A percentile compares a stretch with the other conserved stretches of the same genome.
These are phyloP conservation scores for Mechanitis messenoides DNA, from an alignment of 2,888 invertebrate species.

Conservation along the genomic window DNA sequence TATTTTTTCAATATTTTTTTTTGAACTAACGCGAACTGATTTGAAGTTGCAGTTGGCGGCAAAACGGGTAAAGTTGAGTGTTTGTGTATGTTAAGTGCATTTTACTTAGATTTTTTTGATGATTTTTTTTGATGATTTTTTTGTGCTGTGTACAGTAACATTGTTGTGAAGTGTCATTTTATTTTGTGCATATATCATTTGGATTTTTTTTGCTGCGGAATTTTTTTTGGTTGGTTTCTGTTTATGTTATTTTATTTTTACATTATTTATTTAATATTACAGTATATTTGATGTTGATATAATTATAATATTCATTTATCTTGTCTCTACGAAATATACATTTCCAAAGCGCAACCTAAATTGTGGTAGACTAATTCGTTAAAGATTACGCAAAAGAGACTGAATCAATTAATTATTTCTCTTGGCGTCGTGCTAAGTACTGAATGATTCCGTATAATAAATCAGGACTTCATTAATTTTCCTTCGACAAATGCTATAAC, in stretches of 20 bases:
- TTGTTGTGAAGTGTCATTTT: conserved; percentile 68
- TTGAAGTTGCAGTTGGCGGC: conserved; percentile 62
- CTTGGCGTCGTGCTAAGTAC: conserved; percentile 17
- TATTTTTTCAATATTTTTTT: conserved; percentile 39
- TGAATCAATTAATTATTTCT: conserved; percentile 14
- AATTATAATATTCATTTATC: conserved; percentile 16
- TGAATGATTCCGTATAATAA: conserved; percentile 29
- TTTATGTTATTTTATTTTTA: conserved; percentile 39
- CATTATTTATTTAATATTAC: conserved; percentile 25
- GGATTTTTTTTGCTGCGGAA: conserved; percentile 71
- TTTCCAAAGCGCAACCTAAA: conserved; percentile 4
- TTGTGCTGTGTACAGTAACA: conserved; percentile 64
- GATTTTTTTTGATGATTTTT: conserved; percentile 60
- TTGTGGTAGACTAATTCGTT: conserved; percentile 6
- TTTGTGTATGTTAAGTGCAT: conserved; percentile 62
- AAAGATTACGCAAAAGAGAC: conserved; percentile 8
- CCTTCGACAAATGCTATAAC: conserved; percentile 41
- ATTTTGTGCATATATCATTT: conserved; percentile 71
- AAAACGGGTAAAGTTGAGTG: conserved; percentile 72
- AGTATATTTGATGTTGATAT: conserved; percentile 19
- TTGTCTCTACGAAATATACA: background rate
- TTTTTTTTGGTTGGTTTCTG: conserved; percentile 66
- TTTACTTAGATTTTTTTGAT: conserved; percentile 55
- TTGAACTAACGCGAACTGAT: conserved; percentile 36
- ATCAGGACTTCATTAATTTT: conserved; percentile 37